Evolutionary conservation across 2,888 invertebrate species (phyloP).

Genomic region (Clanis bilineata): DNA sequence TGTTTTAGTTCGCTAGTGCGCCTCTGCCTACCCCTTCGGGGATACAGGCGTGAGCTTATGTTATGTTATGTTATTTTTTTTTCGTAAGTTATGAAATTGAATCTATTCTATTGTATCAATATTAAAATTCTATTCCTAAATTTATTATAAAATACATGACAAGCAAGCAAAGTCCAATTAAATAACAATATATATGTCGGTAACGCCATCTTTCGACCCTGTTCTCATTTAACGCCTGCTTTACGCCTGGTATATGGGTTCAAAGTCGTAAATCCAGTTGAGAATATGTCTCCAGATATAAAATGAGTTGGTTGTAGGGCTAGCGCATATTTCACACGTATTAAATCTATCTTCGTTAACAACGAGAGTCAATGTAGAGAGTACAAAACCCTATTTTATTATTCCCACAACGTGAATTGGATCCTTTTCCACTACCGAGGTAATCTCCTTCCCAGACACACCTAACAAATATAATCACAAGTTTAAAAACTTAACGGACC

Average conservation of each 20-base stretch:
- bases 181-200: not conserved
- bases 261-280: conserved; percentile 14
- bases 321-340: conserved; percentile 16
- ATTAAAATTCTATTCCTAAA: not conserved
- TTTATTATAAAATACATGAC: not conserved
- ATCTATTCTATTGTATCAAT: not conserved
- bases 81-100: not conserved
- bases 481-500: no score
- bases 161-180: not conserved
- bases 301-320: conserved; percentile 26
- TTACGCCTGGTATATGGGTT: conserved; percentile 7
- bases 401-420: no score
- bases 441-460: no score
- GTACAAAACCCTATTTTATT: no score
- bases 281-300: conserved; percentile 19
- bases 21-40: no score
- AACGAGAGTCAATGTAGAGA: no score
- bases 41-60: no score
- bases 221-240: conserved; percentile 12
- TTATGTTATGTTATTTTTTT: no score
- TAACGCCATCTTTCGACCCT: conserved; percentile 8
- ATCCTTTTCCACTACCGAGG: no score
- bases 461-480: no score
- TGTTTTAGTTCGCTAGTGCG: no score
- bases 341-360: no score